A percentile compares a stretch with the other conserved stretches of the same genome.
Evolutionary conservation across 2,888 invertebrate species (phyloP).

Genomic region (Polia nebulosa): DNA sequence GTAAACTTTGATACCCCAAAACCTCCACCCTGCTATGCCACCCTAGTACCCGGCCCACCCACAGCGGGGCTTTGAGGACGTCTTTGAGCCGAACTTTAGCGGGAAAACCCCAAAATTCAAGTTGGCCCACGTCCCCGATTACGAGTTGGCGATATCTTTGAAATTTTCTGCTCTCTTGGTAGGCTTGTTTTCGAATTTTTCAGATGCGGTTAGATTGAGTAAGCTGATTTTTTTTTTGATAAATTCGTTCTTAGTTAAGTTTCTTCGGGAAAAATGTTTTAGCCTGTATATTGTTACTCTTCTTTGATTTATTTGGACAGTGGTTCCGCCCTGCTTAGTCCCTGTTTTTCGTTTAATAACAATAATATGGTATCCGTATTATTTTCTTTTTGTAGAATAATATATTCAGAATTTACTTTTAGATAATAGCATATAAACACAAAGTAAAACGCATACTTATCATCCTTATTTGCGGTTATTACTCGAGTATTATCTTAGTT

Average conservation of each 20-base stretch:
- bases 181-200: slow-evolving; percentile 57
- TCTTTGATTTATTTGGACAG: slow-evolving; percentile 23
- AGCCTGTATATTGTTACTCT: neutral
- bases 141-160: slow-evolving; percentile 88
- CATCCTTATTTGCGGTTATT: neutral
- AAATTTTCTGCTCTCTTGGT: slow-evolving; percentile 87
- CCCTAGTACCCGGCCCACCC: slow-evolving; percentile 87
- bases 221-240: slow-evolving; percentile 31
- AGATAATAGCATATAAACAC: neutral
- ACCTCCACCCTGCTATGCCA: slow-evolving; percentile 79
- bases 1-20: slow-evolving; percentile 89
- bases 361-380: neutral
- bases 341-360: neutral
- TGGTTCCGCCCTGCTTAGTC: neutral
- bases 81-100: slow-evolving; percentile 89
- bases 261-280: slow-evolving; percentile 13
- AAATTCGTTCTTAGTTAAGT: slow-evolving; percentile 31
- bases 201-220: slow-evolving; percentile 48
- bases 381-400: neutral
- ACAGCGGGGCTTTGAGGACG: slow-evolving; percentile 88
- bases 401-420: neutral
- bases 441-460: neutral
- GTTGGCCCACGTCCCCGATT: slow-evolving; percentile 86
- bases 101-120: slow-evolving; percentile 90
- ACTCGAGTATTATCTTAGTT: too few relatives aligned